Evolutionary conservation across 2,888 invertebrate species (phyloP).

Genomic region (Ichneumoninae sp.): DNA sequence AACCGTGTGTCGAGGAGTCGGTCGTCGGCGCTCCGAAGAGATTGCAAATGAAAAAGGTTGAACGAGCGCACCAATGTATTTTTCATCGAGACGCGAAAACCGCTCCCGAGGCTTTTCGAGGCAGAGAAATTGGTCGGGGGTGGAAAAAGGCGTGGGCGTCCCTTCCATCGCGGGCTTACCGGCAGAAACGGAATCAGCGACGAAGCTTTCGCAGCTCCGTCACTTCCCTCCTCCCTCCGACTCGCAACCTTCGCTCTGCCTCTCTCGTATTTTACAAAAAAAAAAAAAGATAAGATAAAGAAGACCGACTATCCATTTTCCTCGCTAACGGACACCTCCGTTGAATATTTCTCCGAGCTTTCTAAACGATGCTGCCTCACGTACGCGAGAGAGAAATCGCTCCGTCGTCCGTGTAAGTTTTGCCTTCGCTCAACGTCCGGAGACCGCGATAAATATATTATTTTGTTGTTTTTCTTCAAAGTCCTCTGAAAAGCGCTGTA

Average conservation of each 20-base stretch:
- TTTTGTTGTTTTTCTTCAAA: background rate
- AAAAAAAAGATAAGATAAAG: background rate
- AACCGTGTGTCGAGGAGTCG: background rate
- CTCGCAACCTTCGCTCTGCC: background rate
- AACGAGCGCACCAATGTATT: conserved; percentile 23
- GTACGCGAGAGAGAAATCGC: conserved; percentile 29
- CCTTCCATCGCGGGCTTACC: conserved; percentile 16
- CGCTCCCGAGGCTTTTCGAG: conserved; percentile 26
- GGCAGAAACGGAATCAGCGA: conserved; percentile 16
- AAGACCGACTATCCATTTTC: conserved; percentile 53
- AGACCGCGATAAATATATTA: background rate
- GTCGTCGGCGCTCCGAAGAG: conserved; percentile 11
- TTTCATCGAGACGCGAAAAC: conserved; percentile 20
- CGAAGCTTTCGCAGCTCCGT: conserved; percentile 32
- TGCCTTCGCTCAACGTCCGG: conserved; percentile 8
- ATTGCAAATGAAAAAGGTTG: conserved; percentile 4
- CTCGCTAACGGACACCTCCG: conserved; percentile 59
- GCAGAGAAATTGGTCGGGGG: background rate
- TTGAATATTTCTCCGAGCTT: conserved; percentile 55
- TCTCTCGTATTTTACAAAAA: background rate
- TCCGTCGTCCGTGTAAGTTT: background rate
- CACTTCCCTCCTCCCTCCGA: background rate
- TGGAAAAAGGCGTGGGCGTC: conserved; percentile 43
- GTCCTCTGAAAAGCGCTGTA: background rate
- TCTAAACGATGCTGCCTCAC: conserved; percentile 30